These are phyloP conservation scores for Halichondria panicea DNA, from an alignment of 37 sponge, comb jelly and placozoan genomes.

Conservation along the genomic window DNA sequence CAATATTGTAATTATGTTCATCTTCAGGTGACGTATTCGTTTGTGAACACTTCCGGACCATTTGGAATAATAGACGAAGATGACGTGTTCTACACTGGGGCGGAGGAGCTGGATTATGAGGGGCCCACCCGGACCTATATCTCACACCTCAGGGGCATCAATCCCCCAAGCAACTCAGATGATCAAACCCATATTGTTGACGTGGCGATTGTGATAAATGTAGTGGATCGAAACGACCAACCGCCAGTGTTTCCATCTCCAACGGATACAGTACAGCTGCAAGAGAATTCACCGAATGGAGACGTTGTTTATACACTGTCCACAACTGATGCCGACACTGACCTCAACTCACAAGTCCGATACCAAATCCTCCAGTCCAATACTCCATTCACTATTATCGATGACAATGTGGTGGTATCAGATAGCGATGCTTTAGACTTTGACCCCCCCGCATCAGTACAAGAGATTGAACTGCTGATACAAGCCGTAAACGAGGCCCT, in stretches of 20 bases:
- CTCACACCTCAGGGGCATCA: slow-evolving; percentile 35
- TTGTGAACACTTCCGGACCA: slow-evolving; percentile 29
- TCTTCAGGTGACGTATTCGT: slow-evolving; percentile 6
- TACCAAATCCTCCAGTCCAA: slow-evolving; percentile 21
- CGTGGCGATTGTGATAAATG: slow-evolving; percentile 39
- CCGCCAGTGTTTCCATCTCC: slow-evolving; percentile 54
- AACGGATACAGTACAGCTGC: slow-evolving; percentile 20
- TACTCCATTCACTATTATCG: slow-evolving; percentile 54
- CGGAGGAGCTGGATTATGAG: slow-evolving; percentile 40
- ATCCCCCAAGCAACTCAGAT: slow-evolving; percentile 38
- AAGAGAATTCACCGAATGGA: slow-evolving; percentile 33
- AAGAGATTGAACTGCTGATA: slow-evolving; percentile 21
- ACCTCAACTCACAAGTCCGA: slow-evolving; percentile 33
- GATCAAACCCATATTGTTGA: slow-evolving; percentile 34
- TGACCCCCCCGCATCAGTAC: slow-evolving; percentile 15
- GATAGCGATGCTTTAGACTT: slow-evolving; percentile 38
- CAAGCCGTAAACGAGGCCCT: slow-evolving; percentile 31
- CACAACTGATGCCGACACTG: slow-evolving; percentile 65
- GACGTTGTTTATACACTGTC: slow-evolving; percentile 26
- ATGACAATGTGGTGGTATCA: slow-evolving; percentile 23
- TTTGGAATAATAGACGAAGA: slow-evolving; percentile 27
- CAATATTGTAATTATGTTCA: too few relatives aligned
- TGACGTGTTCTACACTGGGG: slow-evolving; percentile 23
- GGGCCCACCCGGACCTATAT: slow-evolving; percentile 21
- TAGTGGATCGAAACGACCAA: slow-evolving; percentile 67